phyloP scores from a whole-genome alignment of 2,113 vertebrate species.

The Hippocampus abdominalis region DNA sequence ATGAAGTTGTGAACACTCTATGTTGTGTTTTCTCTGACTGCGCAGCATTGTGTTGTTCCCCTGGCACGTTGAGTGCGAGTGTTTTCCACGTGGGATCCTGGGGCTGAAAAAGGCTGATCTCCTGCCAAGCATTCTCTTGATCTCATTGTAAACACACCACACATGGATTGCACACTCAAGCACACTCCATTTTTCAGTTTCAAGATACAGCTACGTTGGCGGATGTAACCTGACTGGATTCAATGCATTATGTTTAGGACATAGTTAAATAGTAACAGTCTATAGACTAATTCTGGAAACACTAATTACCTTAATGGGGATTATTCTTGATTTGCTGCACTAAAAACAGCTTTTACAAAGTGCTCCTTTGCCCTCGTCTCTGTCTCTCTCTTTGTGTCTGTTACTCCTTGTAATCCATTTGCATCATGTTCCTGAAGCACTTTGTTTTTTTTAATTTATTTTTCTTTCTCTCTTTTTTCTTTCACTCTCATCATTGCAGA shows the following conservation, averaged over 20 bases:
- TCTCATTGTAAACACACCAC: slow-evolving; percentile 51
- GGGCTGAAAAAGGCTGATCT: slow-evolving; percentile 50
- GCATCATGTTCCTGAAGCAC: slow-evolving; percentile 6
- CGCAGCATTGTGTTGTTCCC: slow-evolving; percentile 18
- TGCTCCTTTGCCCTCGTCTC: slow-evolving; percentile 3
- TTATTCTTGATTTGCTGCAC: slow-evolving; percentile 44
- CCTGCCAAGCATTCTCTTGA: slow-evolving; percentile 59
- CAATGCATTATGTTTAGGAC: background rate
- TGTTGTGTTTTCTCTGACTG: slow-evolving; percentile 33
- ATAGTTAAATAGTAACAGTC: no score
- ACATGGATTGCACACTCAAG: slow-evolving; percentile 10
- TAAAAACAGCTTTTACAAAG: slow-evolving; percentile 23
- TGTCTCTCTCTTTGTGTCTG: slow-evolving; percentile 4
- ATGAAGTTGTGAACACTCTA: slow-evolving; percentile 3
- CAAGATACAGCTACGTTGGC: background rate
- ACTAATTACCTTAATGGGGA: slow-evolving; percentile 56
- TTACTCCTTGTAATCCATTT: slow-evolving; percentile 22
- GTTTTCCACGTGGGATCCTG: slow-evolving; percentile 50
- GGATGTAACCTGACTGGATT: slow-evolving; percentile 16
- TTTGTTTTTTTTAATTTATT: slow-evolving; percentile 8
- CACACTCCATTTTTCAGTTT: slow-evolving; percentile 10
- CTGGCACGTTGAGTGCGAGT: slow-evolving; percentile 16
- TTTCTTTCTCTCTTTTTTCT: slow-evolving; percentile 3
- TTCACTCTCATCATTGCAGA: background rate
- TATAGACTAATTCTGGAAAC: slow-evolving; percentile 49